phyloP scores from a whole-genome alignment of 2,888 invertebrate genomes.

The Xestobium rufovillosum region DNA sequence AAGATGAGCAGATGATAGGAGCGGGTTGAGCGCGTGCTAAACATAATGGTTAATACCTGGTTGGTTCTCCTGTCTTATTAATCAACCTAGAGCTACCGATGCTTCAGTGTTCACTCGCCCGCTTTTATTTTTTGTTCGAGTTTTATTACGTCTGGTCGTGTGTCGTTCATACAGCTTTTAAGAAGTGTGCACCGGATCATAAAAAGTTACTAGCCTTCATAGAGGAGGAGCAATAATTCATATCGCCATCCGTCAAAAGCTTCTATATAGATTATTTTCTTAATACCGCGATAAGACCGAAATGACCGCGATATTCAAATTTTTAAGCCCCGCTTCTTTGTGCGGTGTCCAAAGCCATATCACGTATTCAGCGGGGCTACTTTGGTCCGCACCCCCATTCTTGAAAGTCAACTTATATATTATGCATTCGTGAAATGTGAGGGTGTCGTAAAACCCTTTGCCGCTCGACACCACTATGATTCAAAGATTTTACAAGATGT shows the following conservation, averaged over 20 bases:
- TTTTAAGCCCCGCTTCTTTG: conserved; percentile 44
- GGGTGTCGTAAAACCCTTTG: conserved; percentile 19
- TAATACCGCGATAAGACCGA: conserved; percentile 42
- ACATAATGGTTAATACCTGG: conserved; percentile 29
- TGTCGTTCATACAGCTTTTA: no score
- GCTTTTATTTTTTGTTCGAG: no score
- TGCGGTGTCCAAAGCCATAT: conserved; percentile 38
- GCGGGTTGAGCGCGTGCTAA: conserved; percentile 35
- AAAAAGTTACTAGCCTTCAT: no score
- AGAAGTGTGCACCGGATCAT: no score
- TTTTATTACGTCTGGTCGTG: no score
- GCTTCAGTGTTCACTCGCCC: conserved; percentile 6
- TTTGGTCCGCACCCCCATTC: conserved; percentile 30
- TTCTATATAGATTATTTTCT: conserved; percentile 41
- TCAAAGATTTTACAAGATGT: conserved; percentile 35
- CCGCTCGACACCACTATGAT: conserved; percentile 23
- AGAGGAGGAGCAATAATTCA: conserved; percentile 14
- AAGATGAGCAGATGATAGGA: conserved; percentile 37
- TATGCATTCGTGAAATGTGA: no score
- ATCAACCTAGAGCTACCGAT: conserved; percentile 23
- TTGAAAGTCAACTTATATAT: conserved; percentile 25
- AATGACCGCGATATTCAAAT: conserved; percentile 48
- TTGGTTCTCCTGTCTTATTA: conserved; percentile 30
- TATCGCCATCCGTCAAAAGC: conserved; percentile 37
- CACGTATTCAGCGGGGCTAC: conserved; percentile 38